Percentiles rank a stretch among this genome's conserved stretches.
These are phyloP conservation scores for Mohoua ochrocephala DNA, from an alignment of 2,113 vertebrate species.

Conservation along the genomic window DNA sequence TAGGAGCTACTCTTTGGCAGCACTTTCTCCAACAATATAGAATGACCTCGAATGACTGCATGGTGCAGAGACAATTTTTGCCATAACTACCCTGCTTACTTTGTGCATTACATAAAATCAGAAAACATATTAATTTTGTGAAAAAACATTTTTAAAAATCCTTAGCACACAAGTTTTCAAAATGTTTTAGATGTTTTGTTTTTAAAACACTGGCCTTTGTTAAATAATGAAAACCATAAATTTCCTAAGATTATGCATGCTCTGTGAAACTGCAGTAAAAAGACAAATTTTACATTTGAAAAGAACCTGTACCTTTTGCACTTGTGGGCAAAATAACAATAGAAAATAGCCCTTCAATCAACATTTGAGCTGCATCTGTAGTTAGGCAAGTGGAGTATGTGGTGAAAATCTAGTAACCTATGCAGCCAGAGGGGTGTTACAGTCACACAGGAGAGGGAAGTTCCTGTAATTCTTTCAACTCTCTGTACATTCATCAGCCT, in stretches of 20 bases:
- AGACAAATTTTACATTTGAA: background rate
- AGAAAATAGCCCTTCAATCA: background rate
- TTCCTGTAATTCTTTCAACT: constrained; percentile 9
- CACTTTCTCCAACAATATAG: background rate
- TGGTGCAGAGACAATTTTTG: background rate
- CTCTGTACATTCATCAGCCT: background rate
- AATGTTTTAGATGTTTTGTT: background rate
- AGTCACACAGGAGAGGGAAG: background rate
- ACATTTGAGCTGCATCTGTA: background rate
- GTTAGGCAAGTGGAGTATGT: background rate
- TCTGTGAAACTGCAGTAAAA: background rate
- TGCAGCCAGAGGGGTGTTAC: background rate
- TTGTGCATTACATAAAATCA: background rate
- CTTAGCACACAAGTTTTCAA: background rate
- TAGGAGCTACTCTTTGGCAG: background rate
- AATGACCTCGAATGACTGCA: background rate
- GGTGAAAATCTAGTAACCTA: background rate
- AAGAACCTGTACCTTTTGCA: background rate
- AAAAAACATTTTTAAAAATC: background rate
- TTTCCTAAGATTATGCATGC: background rate
- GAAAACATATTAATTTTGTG: background rate
- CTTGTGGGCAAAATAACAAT: background rate
- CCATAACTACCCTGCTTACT: background rate
- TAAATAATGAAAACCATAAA: background rate
- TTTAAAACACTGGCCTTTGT: background rate